Evolutionary conservation across 1,140 invertebrate species (phyloP).

Genomic region (Drusus annulatus): DNA sequence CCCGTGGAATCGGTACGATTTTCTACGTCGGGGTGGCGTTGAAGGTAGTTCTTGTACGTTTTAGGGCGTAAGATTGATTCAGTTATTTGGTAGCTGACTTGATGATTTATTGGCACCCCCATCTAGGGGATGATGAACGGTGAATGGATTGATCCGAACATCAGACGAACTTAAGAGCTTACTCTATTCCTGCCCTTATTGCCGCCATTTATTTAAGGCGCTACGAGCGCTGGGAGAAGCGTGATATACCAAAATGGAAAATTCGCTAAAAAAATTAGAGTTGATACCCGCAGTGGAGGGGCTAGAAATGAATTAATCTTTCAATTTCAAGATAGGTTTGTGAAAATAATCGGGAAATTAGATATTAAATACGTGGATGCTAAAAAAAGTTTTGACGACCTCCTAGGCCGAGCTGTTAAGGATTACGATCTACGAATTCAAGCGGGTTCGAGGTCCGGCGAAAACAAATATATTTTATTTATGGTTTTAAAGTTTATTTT

Average conservation of each 20-base stretch:
- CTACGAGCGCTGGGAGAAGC: neutral
- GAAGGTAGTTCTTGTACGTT: too few species aligned
- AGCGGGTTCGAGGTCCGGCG: too few species aligned
- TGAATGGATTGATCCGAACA: slow-evolving; percentile 22
- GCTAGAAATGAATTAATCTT: too few species aligned
- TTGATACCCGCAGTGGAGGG: neutral
- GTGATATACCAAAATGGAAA: slow-evolving; percentile 5
- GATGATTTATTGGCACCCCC: slow-evolving; percentile 13
- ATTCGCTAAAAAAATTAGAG: neutral
- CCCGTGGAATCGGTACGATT: neutral
- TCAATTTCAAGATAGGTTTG: too few species aligned
- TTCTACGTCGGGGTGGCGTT: neutral
- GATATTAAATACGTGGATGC: too few species aligned
- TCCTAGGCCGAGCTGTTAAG: too few species aligned
- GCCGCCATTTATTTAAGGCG: slow-evolving; percentile 1
- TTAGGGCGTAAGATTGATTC: slow-evolving; percentile 9
- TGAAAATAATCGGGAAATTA: too few species aligned
- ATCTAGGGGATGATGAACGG: slow-evolving; percentile 6
- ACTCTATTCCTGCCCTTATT: slow-evolving; percentile 12
- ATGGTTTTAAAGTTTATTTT: too few species aligned
- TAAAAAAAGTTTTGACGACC: too few species aligned
- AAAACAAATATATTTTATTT: too few species aligned
- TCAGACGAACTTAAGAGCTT: neutral
- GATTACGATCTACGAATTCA: too few species aligned
- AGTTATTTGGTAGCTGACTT: slow-evolving; percentile 14